Evolutionary conservation across 2,797 vertebrate genomes (phyloP), one percentile per base, ranked within the genome.

Genomic region (Gymnoscopelus braueri): DNA sequence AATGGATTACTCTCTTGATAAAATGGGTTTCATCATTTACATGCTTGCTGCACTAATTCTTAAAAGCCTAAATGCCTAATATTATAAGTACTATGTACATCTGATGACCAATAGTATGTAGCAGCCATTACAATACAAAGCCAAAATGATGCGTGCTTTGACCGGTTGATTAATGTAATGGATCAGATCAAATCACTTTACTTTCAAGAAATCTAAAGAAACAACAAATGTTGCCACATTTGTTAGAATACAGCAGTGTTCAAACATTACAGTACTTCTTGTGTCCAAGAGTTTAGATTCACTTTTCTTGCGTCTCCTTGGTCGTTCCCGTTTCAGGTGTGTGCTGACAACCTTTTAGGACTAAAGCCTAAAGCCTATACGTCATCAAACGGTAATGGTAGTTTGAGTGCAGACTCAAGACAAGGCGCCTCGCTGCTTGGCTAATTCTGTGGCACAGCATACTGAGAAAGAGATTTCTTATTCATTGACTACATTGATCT

Each of bases 21-120:
- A 78, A 82, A 71, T 60, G 52, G 78, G 66, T 51, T 75, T 79
- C 61, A 54, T 79, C 57, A 63, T 79, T 66, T 64, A 72, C 87
- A 89, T 87, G 83, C 84, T 88, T 70, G 75, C 78, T 60, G 69
- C 71, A 73, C 74, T 83, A 82, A 64, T 71, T 78, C 62, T 84
- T 60, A 78, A 91, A 89, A 54, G 72, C 84, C 87, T 86, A 71
- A 75, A 26, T 15, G 53, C 79, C 80, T 79, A 86, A 77, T 70
- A 80, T 71, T 35, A 77, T 78, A 82, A 82, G 75, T 87, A 87
- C 80, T 91, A 90, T 90, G 60, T 89, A 91, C 88, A 92, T 87
- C 78, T 84, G 76, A 84, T 82, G 82, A 86, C 81, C 69, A 50
- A 74, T 83, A 78, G 52, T 74, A 88, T 71, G 80, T 67, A 77